Evolutionary conservation across 2,113 vertebrate species (phyloP), one percentile per base, ranked within the genome.

Genomic region (Neotragus moschatus): DNA sequence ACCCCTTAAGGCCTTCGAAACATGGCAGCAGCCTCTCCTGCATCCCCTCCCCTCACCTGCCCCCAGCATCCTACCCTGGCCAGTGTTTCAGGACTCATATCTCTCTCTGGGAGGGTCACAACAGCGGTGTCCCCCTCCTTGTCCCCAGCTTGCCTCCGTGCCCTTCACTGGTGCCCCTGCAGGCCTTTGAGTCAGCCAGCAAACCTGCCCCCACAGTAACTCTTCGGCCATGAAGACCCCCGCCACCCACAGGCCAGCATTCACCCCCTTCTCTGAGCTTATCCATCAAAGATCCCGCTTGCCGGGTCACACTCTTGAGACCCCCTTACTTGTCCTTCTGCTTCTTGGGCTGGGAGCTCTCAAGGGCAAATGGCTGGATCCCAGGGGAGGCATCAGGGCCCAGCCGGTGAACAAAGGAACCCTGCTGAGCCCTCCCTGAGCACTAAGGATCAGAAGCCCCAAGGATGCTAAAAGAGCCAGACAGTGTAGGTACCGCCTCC

Each of bases 301-400:
- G 39, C 28, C 6, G 0, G 0, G 14, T 13, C 17, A 1, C 7
- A 14, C 2, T 2, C 0, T 53, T 39, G 43, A 84, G 53, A 56
- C 28, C 23, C 23, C 6, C 10, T 30, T 6, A 21, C 58, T 81
- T 17, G 28, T 39, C 56, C 15, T 39, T 26, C 85, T 55, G 66
- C 43, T 53, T 12, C 66, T 39, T 17, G 58, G 21, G 36, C 61
- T 56, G 84, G 36, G 43, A 21, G 53, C 6, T 9, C 66, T 47
- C 2, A 0, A 58, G 30, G 60, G 14, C 56, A 58, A 58, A 51
- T 17, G 17, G 21, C 12, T 4, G 84, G 36, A 21, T 26, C 14
- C 82, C 82, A 33, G 25, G 77, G n/a, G 21, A 90, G 28, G 56
- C 30, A 11, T 53, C 10, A 21, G 45, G 39, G 23, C 25, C 51